A percentile compares a stretch with the other conserved stretches of the same genome.
Conservation (phyloP, 2,797 vertebrate species). For the Spheniscus humboldti region DNA sequence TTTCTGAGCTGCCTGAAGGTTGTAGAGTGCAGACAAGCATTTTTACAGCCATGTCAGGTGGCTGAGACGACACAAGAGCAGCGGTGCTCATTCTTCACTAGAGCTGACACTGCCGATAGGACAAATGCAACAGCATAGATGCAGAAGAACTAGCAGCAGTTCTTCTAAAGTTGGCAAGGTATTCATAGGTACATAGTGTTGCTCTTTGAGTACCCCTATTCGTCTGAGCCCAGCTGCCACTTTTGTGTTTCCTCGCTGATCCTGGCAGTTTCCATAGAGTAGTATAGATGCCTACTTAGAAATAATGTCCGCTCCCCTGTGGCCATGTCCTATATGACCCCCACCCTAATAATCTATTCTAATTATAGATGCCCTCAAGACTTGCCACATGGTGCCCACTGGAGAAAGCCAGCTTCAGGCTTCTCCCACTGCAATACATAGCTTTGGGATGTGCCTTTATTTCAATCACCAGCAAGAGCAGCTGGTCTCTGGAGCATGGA, state of each 20-base stretch:
- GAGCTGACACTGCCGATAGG: neutral
- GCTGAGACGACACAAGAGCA: neutral
- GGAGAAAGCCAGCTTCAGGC: neutral
- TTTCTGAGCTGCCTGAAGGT: neutral
- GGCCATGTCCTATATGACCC: neutral
- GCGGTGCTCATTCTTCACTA: neutral
- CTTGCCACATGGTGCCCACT: neutral
- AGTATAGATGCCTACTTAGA: neutral
- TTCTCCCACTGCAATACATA: fast-evolving
- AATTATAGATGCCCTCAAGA: neutral
- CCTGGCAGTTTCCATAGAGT: neutral
- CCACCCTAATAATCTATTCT: neutral
- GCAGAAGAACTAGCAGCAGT: neutral
- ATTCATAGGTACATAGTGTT: neutral
- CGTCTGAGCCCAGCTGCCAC: neutral
- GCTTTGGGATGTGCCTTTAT: neutral
- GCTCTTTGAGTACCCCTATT: neutral
- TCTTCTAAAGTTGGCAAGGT: neutral
- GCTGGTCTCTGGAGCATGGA: neutral
- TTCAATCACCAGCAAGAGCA: neutral
- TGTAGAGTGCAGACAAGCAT: neutral
- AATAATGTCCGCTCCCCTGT: neutral
- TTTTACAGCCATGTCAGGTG: neutral
- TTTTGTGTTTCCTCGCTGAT: neutral
- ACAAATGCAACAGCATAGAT: neutral